Evolutionary conservation across 2,113 vertebrate species (phyloP).

Genomic region (Corynorhinus townsendii): DNA sequence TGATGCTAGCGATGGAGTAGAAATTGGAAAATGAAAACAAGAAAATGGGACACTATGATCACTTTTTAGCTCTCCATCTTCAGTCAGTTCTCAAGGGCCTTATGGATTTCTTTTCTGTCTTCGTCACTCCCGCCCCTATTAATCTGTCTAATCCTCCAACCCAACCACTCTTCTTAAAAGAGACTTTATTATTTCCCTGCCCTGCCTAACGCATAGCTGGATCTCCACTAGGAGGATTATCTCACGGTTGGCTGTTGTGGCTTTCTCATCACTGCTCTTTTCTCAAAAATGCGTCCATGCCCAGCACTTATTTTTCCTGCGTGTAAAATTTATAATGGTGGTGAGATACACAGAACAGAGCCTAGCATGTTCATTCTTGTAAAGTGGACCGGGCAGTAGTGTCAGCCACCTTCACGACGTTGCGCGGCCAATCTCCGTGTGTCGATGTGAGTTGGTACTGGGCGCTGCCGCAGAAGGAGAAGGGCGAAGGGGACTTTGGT

Average conservation of each 20-base stretch:
- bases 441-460: background rate
- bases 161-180: background rate
- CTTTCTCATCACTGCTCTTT: background rate
- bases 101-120: background rate
- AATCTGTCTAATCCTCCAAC: background rate
- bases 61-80: too few species aligned
- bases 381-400: background rate
- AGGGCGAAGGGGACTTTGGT: background rate
- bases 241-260: too few species aligned
- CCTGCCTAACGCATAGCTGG: background rate
- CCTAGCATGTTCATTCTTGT: accelerated
- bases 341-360: background rate
- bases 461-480: too few species aligned
- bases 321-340: background rate
- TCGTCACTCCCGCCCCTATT: background rate
- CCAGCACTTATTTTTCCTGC: background rate
- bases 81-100: background rate
- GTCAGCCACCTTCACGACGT: background rate
- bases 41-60: background rate
- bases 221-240: accelerated
- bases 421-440: background rate
- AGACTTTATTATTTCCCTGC: accelerated
- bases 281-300: too few species aligned
- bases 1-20: accelerated
- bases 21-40: background rate